These are phyloP conservation scores for Psammodynastes pulverulentus DNA, from an alignment of 2,113 vertebrate species.

Conservation along the genomic window DNA sequence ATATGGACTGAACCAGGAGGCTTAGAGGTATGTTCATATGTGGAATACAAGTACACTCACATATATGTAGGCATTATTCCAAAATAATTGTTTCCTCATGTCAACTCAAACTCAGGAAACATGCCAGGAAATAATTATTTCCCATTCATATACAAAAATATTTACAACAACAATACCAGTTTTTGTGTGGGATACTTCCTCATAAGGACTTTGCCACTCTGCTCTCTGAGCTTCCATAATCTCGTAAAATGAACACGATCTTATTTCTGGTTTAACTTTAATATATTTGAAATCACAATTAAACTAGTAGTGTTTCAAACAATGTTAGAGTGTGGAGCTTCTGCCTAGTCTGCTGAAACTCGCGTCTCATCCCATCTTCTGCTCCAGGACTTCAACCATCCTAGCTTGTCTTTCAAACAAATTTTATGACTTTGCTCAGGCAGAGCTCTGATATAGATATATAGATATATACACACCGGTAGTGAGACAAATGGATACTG, in stretches of 20 bases:
- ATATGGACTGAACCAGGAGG: background rate
- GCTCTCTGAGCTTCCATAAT: background rate
- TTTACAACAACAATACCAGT: background rate
- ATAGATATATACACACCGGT: no score
- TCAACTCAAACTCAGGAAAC: conserved; percentile 14
- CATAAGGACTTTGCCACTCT: background rate
- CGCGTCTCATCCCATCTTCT: background rate
- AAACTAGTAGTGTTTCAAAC: background rate
- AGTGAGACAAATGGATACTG: background rate
- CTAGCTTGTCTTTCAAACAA: background rate
- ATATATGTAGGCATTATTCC: background rate
- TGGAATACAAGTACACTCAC: background rate
- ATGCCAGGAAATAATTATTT: conserved; percentile 11
- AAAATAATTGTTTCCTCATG: background rate
- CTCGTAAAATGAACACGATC: background rate
- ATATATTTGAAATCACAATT: background rate
- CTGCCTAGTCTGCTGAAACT: background rate
- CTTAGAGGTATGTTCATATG: background rate
- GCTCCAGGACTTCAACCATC: background rate
- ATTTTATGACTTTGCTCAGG: background rate
- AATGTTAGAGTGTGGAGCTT: background rate
- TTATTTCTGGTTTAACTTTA: background rate
- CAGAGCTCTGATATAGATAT: background rate
- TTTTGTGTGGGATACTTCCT: background rate
- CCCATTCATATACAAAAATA: background rate